These are phyloP conservation scores for Euwallacea similis DNA, from an alignment of 1,140 invertebrate species.

Conservation along the genomic window DNA sequence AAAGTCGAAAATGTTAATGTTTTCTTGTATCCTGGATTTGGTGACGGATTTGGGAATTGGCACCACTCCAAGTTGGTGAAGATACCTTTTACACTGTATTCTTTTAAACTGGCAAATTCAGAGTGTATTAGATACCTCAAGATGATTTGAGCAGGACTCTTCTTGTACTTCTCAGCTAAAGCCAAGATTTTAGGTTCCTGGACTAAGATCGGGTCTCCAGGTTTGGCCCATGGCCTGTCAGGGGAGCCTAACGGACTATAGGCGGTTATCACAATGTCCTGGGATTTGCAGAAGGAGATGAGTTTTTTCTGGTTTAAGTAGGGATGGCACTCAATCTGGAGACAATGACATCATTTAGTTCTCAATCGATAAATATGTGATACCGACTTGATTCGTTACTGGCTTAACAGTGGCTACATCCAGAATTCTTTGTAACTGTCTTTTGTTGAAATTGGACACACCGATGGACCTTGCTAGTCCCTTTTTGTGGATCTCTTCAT, in stretches of 20 bases:
- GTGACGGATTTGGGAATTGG: conserved; percentile 47
- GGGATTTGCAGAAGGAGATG: conserved; percentile 68
- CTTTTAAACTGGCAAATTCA: no score
- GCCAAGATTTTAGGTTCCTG: conserved; percentile 63
- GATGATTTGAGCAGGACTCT: conserved; percentile 45
- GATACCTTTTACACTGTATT: no score
- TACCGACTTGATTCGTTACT: conserved; percentile 67
- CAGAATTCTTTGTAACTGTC: conserved; percentile 74
- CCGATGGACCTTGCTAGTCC: conserved; percentile 79
- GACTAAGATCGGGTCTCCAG: conserved; percentile 58
- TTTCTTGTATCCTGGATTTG: conserved; percentile 43
- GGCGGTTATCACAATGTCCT: conserved; percentile 72
- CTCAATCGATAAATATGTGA: neutral
- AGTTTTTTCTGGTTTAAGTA: conserved; percentile 58
- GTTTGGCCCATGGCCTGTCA: conserved; percentile 69
- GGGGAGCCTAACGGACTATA: conserved; percentile 80
- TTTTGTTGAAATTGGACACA: conserved; percentile 83
- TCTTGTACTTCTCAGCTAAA: conserved; percentile 44
- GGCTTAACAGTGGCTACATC: conserved; percentile 69
- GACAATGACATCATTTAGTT: neutral
- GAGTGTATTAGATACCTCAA: conserved; percentile 50
- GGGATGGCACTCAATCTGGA: conserved; percentile 75
- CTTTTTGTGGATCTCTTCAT: conserved; percentile 69
- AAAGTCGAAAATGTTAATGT: conserved; percentile 46
- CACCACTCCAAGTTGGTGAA: conserved; percentile 42